Evolutionary conservation across 2,888 invertebrate genomes (phyloP).

Genomic region (Ditylenchus weischeri): DNA sequence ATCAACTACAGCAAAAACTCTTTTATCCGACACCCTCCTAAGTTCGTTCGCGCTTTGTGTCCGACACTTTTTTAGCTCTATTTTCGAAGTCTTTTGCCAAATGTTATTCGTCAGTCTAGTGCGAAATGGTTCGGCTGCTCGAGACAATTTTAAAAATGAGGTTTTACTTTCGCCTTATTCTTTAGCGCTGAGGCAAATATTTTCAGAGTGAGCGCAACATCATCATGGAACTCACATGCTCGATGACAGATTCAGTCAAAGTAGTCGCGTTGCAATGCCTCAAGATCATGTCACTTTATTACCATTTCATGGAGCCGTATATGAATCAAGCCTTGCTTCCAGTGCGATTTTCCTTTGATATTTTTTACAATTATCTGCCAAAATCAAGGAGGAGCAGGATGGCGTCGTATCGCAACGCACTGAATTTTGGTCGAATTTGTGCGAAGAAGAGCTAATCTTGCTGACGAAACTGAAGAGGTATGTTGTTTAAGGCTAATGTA

Average conservation of each 20-base stretch:
- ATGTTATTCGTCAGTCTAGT: too few species aligned
- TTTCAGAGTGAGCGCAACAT: slow-evolving; percentile 83
- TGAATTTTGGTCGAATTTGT: slow-evolving; percentile 99
- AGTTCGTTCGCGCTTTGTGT: too few species aligned
- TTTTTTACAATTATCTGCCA: too few species aligned
- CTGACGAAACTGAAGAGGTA: slow-evolving; percentile 83
- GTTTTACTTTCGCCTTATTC: slow-evolving; percentile 46
- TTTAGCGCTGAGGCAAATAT: slow-evolving; percentile 2
- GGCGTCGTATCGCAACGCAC: slow-evolving; percentile 79
- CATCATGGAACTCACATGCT: slow-evolving; percentile 99
- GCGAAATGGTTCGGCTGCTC: too few species aligned
- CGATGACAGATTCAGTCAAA: slow-evolving; percentile 87
- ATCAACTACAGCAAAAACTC: too few species aligned
- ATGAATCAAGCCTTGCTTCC: slow-evolving; percentile 97
- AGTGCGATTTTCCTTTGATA: slow-evolving; percentile 62
- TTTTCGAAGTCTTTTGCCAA: too few species aligned
- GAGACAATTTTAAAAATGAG: slow-evolving; percentile 95
- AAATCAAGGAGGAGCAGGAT: slow-evolving; percentile 88
- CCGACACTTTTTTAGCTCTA: too few species aligned
- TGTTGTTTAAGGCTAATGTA: too few species aligned
- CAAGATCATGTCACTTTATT: slow-evolving; percentile 95
- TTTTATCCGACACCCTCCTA: too few species aligned
- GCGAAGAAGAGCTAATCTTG: slow-evolving; percentile 94
- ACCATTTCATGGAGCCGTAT: slow-evolving; percentile 97
- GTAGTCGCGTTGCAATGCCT: slow-evolving; percentile 93